Evolutionary conservation across 2,113 vertebrate species (phyloP).

Genomic region (Lanius collurio): DNA sequence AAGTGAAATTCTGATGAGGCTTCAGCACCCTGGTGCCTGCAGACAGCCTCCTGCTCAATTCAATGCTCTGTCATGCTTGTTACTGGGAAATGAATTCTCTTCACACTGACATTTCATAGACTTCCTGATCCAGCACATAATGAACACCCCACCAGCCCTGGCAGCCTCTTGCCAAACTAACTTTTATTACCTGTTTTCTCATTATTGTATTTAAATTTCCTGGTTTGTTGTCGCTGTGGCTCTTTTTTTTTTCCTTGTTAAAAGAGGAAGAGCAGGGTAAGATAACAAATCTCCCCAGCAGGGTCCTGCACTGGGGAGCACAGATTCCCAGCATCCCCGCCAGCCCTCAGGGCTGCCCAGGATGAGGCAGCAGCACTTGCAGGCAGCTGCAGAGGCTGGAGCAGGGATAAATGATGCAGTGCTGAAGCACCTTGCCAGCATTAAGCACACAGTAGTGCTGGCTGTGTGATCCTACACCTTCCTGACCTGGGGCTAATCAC

Average conservation of each 20-base stretch:
- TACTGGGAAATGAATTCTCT: slow-evolving; percentile 65
- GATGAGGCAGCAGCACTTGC: background rate
- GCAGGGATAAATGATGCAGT: background rate
- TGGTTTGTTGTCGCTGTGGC: background rate
- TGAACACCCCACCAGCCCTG: slow-evolving; percentile 35
- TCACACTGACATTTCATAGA: slow-evolving; percentile 65
- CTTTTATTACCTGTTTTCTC: slow-evolving; percentile 45
- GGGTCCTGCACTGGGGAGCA: background rate
- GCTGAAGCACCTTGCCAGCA: background rate
- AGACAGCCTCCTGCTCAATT: slow-evolving; percentile 22
- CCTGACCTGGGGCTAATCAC: slow-evolving; percentile 8
- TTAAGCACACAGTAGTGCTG: background rate
- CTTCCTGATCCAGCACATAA: slow-evolving; percentile 56
- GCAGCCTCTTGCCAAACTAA: slow-evolving; percentile 48
- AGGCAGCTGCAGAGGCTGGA: background rate
- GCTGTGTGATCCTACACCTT: background rate
- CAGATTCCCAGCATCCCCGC: background rate
- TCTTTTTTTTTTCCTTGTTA: background rate
- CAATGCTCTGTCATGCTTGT: slow-evolving; percentile 54
- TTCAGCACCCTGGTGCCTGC: slow-evolving; percentile 18
- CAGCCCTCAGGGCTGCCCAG: background rate
- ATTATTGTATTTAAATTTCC: slow-evolving; percentile 37
- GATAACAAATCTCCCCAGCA: background rate
- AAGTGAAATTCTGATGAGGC: slow-evolving; percentile 43
- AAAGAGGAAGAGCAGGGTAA: background rate